Evolutionary conservation across 2,888 invertebrate genomes (phyloP), one percentile per base, ranked within the genome.

Genomic region (Leptinotarsa rubiginosa): DNA sequence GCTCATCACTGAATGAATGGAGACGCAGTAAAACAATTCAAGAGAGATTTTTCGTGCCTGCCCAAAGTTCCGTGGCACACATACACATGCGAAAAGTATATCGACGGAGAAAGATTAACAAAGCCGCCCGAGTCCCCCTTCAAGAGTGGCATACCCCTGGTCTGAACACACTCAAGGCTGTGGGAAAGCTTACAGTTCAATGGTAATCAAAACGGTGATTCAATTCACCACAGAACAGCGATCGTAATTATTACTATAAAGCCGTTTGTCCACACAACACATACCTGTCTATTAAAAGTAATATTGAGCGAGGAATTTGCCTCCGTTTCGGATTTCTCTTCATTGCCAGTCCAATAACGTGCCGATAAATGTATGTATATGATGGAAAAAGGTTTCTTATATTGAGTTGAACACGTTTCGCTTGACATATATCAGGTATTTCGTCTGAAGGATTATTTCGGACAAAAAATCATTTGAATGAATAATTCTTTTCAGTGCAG

Each of bases 121-220:
- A 68, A 68, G 68, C 54, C 41, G 69, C 65, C 56, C 22, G 72
- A 65, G 49, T 31, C 62, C 62, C 62, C 62, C 41, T 62, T 31
- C 75, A 31, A 56, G 69, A 65, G 22, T 54, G 69, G 72, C 41
- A 41, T 75, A 69, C 68, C 73, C 70, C 75, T 50, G 75, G 72
- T 75, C 56, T 20, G 31, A 54, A 69, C 66, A 70, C 74, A 79
- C 80, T 80, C 82, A 82, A 82, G 82, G 82, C 80, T 82, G 78
- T 82, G 82, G 80, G 82, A 82, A 82, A 79, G 75, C 79, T 81
- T 79, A 79, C 81, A 81, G 77, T 82, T 80, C 81, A 82, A 81
- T 81, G 79, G 79, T 81, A 81, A 82, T 80, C 82, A 80, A 80
- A 81, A 81, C 77, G 78, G 81, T 82, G 80, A 81, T 80, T 82